Evolutionary conservation across 2,888 invertebrate species (phyloP).

Genomic region (Drosophila recens): DNA sequence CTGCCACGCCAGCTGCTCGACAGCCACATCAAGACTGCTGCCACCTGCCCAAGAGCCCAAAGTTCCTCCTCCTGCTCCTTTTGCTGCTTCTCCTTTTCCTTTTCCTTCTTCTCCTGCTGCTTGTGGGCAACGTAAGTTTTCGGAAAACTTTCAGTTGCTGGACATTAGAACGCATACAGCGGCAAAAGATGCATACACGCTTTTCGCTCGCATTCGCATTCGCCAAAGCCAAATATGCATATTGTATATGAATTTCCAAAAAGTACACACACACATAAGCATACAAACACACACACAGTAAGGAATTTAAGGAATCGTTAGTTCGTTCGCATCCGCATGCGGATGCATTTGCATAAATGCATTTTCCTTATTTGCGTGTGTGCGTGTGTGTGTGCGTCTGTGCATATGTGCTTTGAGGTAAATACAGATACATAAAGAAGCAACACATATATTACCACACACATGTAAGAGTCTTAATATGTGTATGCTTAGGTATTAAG

Average conservation of each 20-base stretch:
- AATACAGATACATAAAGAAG: conserved; percentile 18
- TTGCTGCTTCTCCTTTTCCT: no score
- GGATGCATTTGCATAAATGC: conserved; percentile 43
- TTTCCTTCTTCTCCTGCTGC: background rate
- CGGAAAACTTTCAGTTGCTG: conserved; percentile 60
- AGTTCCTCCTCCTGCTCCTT: background rate
- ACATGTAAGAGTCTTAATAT: conserved; percentile 2
- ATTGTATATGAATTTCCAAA: conserved; percentile 70
- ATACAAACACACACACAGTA: conserved; percentile 17
- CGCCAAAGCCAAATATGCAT: conserved; percentile 64
- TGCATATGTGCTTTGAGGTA: conserved; percentile 21
- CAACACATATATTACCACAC: conserved; percentile 7
- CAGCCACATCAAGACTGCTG: conserved; percentile 27
- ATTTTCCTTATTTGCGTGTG: conserved; percentile 16
- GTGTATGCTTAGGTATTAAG: conserved; percentile 43
- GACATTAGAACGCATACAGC: conserved; percentile 47
- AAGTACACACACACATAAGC: conserved; percentile 23
- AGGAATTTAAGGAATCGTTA: conserved; percentile 67
- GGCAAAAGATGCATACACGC: conserved; percentile 52
- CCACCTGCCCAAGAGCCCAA: conserved; percentile 18
- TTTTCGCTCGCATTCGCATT: conserved; percentile 45
- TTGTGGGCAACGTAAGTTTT: conserved; percentile 40
- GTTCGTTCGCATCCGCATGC: conserved; percentile 49
- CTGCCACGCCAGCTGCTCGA: conserved; percentile 16
- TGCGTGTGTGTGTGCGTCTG: conserved; percentile 18